Conservation (phyloP, 2,113 vertebrate species). For the Ahaetulla prasina region DNA sequence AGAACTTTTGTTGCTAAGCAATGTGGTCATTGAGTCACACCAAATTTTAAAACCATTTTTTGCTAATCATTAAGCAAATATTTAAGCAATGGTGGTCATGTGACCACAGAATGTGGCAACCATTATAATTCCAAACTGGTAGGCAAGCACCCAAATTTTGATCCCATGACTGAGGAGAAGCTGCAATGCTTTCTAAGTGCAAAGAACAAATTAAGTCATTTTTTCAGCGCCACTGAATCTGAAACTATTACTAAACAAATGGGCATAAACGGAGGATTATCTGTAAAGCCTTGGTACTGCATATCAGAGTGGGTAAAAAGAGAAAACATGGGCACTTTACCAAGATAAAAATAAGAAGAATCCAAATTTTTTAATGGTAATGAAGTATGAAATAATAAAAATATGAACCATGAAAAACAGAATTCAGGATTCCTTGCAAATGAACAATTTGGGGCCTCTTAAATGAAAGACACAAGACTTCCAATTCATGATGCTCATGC, state of each 20-base stretch:
- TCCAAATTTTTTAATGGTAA: not conserved
- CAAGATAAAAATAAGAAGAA: not conserved
- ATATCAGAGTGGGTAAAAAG: not conserved
- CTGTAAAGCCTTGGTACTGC: not conserved
- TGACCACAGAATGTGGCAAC: not conserved
- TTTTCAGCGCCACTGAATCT: not conserved
- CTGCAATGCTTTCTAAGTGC: not conserved
- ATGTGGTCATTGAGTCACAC: not conserved
- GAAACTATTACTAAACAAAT: not conserved
- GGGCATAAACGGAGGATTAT: not conserved
- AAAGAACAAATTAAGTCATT: not conserved
- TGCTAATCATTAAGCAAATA: not conserved
- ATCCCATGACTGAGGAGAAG: not conserved
- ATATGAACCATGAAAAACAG: not conserved
- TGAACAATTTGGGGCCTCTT: not conserved
- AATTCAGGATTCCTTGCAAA: not conserved
- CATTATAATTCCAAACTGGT: not conserved
- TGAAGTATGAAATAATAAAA: not conserved
- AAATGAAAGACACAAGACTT: not conserved
- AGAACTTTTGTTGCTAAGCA: not conserved
- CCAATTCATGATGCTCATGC: not conserved
- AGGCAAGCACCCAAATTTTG: not conserved
- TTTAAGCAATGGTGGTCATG: not conserved
- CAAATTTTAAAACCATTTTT: not conserved
- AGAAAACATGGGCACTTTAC: not conserved